Base-by-base conservation (phyloP, 2,113 vertebrate genomes). In the cat (Felis catus) region DNA sequence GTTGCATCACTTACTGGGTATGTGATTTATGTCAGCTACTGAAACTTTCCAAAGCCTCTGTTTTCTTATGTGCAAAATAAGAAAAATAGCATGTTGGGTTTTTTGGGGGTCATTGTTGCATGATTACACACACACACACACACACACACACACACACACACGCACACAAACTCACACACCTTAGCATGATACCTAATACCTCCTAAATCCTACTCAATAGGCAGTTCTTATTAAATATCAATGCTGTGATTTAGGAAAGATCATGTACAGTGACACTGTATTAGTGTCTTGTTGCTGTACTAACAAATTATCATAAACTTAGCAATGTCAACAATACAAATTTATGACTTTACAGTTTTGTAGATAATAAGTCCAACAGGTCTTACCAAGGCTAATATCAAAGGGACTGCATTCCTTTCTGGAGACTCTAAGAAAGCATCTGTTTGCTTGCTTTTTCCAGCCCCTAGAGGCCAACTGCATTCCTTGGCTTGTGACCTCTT, bases 1-100 rank as follows among this genome's bases (percentile, higher is more conserved):
- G 14, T 66, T 91, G 36, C 36, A 15, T 53, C 41, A 55, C 5
- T 89, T 82, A 86, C 7, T 68, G 70, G 31, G 31, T 61, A 74
- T 45, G 23, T 87, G 39, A 80, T 76, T 25, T 79, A 33, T 82
- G 14, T 61, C 92, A 92, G 36, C 88, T 84, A 80, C 5, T 94
- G 94, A 90, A 96, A 87, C 14, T 74, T 95, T 41, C 70, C 39
- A 95, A 84, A 87, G 15, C 11, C n/a, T 92, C 2, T 18, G 4
- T 95, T 97, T 90, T 84, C 84, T 95, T 27, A 74, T 66, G 27
- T 92, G 18, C 80, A 12, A 90, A 94, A 78, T 14, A 58, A 16
- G 33, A 92, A 79, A 3, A 71, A 91, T 39, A 74, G 61, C 15
- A 70, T 6, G 55, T 45, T 81, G 36, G 12, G 13, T 61, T 53